Base-by-base conservation (phyloP, 2,888 invertebrate genomes). In the Synanthedon myopaeformis region DNA sequence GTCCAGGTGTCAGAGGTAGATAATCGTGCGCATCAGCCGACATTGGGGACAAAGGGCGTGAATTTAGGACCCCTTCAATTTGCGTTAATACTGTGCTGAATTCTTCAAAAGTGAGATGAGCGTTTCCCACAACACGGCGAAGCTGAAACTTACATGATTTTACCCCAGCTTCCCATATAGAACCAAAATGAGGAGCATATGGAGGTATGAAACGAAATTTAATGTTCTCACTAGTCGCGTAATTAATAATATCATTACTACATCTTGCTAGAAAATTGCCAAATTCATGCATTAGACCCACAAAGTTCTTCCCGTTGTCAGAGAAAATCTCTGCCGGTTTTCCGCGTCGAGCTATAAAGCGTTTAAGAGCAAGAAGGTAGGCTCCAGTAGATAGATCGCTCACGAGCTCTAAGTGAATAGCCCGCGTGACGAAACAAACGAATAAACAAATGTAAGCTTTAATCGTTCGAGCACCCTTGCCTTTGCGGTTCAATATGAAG, bases 321-420 rank as follows among this genome's bases (percentile, higher is more conserved):
- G 59, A 65, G 17, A 56, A 60, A 42, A 65, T 61, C 52, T 61
- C 55, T 10, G 35, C n/a, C 1, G 62, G 63, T 52, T 60, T 62
- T 41, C 57, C 61, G 13, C 61, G 56, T 11, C 64, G 57, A 13
- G 62, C 59, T 14, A 63, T 59, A 52, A 63, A 63, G 6, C 62
- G 19, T 45, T 59, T 63, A 19, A 63, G 53, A 17, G 60, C 58
- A n/a, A 63, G 48, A 42, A 61, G 19, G 28, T 61, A 59, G 10
- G 57, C 59, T 8, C 54, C 57, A 8, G 57, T 53, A 8, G 59
- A 49, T 11, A 62, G 57, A 41, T 57, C 56, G 17, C 58, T 58
- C 1, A 62, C 60, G 6, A 61, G 53, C 42, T 63, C 62, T 49
- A 60, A 59, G 52, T 62, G 62, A 1, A 65, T 49, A 0, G 61